phyloP scores from a whole-genome alignment of 2,113 vertebrate species.

The Nicator chloris region DNA sequence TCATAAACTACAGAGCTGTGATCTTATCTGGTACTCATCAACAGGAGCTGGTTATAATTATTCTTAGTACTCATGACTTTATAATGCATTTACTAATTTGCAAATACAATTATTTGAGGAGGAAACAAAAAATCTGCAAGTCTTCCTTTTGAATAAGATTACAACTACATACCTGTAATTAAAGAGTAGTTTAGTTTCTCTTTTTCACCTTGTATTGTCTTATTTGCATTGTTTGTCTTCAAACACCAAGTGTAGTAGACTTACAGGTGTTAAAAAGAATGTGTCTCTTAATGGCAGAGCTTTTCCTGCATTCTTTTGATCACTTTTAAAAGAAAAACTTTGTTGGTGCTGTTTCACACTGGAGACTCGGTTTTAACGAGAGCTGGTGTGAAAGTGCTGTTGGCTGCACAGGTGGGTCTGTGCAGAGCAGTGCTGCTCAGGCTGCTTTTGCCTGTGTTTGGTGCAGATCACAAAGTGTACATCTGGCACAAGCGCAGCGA shows the following conservation, averaged over 20 bases:
- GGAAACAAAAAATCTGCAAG: background rate
- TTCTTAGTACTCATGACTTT: background rate
- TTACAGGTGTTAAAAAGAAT: background rate
- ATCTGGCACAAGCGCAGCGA: slow-evolving; percentile 98
- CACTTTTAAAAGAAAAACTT: rapidly evolving
- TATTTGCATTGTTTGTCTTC: background rate
- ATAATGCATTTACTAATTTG: background rate
- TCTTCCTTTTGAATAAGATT: background rate
- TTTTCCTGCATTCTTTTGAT: background rate
- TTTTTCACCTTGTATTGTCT: background rate
- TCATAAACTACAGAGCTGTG: background rate
- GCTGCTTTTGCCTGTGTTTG: background rate
- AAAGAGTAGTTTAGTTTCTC: background rate
- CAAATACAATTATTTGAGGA: background rate
- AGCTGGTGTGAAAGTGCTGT: background rate
- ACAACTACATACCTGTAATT: background rate
- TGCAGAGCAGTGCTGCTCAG: background rate
- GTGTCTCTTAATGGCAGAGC: background rate
- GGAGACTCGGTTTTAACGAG: rapidly evolving
- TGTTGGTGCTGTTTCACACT: background rate
- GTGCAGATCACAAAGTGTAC: slow-evolving; percentile 95
- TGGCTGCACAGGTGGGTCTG: rapidly evolving
- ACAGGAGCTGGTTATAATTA: background rate
- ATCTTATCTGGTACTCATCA: background rate
- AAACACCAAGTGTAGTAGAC: background rate